Percentiles rank a stretch among this genome's conserved stretches.
phyloP scores from a whole-genome alignment of 1,140 invertebrate species.

The Hyphantria cunea region DNA sequence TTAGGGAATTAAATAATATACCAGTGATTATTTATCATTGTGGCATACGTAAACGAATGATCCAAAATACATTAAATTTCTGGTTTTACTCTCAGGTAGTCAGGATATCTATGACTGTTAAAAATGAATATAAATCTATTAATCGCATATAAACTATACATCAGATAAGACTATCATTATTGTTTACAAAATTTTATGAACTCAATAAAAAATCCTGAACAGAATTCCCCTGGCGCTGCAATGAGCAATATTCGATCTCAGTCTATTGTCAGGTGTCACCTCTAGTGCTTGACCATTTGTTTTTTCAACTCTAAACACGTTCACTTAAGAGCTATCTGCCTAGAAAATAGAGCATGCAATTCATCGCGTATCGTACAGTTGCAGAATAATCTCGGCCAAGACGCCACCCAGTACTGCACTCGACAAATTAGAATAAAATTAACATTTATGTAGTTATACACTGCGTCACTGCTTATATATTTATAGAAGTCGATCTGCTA shows the following conservation, averaged over 20 bases:
- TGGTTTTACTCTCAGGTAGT: too few relatives aligned
- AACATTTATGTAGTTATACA: constrained; percentile 33
- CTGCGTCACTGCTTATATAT: constrained; percentile 17
- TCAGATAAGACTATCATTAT: too few relatives aligned
- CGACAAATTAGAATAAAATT: constrained; percentile 33
- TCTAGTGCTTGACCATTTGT: constrained; percentile 29
- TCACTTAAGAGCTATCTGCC: constrained; percentile 43
- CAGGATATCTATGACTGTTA: too few relatives aligned
- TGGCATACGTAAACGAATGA: constrained; percentile 26
- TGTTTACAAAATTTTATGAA: too few relatives aligned
- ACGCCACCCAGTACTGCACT: constrained; percentile 19
- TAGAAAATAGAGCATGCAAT: constrained; percentile 52
- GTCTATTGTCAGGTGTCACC: constrained; percentile 30
- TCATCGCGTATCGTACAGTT: constrained; percentile 57
- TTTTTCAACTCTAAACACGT: constrained; percentile 43
- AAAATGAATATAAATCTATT: too few relatives aligned
- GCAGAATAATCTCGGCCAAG: constrained; percentile 47
- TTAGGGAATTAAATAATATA: constrained; percentile 48
- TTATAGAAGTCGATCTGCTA: background rate
- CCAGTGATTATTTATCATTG: constrained; percentile 44
- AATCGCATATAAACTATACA: too few relatives aligned
- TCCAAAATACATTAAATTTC: too few relatives aligned
- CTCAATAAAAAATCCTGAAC: background rate
- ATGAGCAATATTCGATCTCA: constrained; percentile 16
- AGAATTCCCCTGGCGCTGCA: background rate